phyloP scores from a whole-genome alignment of 2,113 vertebrate genomes.

The Stomatorhinus ivindoensis region DNA sequence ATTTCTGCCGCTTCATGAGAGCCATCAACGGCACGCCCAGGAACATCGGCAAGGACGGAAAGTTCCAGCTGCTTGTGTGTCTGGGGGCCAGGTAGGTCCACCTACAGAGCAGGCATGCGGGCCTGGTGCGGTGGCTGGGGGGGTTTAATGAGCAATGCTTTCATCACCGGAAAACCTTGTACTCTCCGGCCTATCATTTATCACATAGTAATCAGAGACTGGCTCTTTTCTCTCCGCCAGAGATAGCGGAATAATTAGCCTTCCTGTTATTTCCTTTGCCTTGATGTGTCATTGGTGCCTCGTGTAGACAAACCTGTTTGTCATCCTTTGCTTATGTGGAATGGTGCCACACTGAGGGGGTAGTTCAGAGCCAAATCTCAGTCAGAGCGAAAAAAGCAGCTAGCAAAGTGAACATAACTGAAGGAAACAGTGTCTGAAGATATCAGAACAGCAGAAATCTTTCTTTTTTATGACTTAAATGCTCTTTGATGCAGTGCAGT shows the following conservation, averaged over 20 bases:
- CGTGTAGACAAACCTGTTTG: not conserved
- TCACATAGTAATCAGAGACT: not conserved
- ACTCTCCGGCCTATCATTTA: not conserved
- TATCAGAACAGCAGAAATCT: not conserved
- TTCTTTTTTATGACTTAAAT: not conserved
- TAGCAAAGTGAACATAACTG: not conserved
- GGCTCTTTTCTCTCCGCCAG: not conserved
- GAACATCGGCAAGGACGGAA: constrained; percentile 97
- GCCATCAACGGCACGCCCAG: constrained; percentile 89
- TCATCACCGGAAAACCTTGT: not conserved
- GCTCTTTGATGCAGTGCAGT: not conserved
- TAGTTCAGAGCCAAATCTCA: not conserved
- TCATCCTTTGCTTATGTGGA: not conserved
- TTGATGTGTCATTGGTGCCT: constrained; percentile 5
- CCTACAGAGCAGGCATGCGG: not conserved
- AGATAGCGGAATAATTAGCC: not conserved
- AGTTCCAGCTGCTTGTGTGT: constrained; percentile 98
- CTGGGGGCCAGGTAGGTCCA: constrained; percentile 83
- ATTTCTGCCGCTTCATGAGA: constrained; percentile 89
- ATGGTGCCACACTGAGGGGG: not conserved
- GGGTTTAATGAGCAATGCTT: not conserved
- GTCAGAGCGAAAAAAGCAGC: not conserved
- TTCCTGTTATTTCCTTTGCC: not conserved
- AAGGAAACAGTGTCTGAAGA: not conserved
- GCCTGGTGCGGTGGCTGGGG: not conserved